These are phyloP conservation scores for Epistrophe eligans DNA, from an alignment of 2,888 invertebrate species.

Conservation along the genomic window DNA sequence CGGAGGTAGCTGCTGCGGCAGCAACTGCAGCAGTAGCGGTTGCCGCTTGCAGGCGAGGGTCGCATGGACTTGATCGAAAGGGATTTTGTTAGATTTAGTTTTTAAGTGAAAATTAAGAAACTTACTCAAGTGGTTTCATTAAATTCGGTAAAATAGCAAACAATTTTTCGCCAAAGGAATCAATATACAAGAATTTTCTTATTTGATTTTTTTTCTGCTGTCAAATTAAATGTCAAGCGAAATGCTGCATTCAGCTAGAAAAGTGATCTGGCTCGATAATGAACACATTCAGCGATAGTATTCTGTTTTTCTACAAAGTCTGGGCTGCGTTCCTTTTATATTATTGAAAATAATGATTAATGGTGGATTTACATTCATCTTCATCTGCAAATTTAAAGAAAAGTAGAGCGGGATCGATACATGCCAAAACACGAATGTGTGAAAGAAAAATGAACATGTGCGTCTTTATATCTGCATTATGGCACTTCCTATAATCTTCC, in stretches of 20 bases:
- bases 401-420: too few species aligned
- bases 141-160: conserved; percentile 27
- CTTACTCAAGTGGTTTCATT: conserved; percentile 70
- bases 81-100: neutral
- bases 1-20: conserved; percentile 78
- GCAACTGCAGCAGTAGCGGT: conserved; percentile 79
- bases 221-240: conserved; percentile 7
- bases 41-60: conserved; percentile 80
- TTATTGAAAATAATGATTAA: too few species aligned
- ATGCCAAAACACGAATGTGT: too few species aligned
- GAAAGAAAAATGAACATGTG: too few species aligned
- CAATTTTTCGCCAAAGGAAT: neutral
- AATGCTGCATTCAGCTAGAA: conserved; percentile 7
- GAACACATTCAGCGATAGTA: neutral
- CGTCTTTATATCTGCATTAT: too few species aligned
- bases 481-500: too few species aligned
- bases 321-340: too few species aligned
- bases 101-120: neutral
- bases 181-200: conserved; percentile 27
- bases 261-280: neutral
- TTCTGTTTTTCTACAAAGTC: too few species aligned
- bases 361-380: too few species aligned
- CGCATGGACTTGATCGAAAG: conserved; percentile 69
- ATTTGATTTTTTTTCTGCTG: conserved; percentile 17
- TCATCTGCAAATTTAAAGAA: too few species aligned